Evolutionary conservation across 2,797 vertebrate genomes (phyloP).

Genomic region (Parauchenoglanis ngamensis): DNA sequence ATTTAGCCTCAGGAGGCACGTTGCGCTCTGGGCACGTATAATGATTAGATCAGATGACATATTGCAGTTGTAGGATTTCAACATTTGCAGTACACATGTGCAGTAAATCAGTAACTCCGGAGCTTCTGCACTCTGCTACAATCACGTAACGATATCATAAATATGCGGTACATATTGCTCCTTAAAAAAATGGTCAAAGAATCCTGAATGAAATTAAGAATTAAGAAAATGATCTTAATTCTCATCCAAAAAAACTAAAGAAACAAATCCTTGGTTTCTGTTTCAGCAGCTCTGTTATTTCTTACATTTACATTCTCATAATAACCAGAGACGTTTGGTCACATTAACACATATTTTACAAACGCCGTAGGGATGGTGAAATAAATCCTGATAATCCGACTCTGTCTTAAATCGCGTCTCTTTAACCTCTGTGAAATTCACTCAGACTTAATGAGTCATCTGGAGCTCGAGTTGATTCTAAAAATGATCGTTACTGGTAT

Average conservation of each 20-base stretch:
- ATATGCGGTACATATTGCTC: background rate
- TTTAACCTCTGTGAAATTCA: background rate
- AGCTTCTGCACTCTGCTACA: background rate
- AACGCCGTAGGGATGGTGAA: background rate
- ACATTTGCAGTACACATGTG: background rate
- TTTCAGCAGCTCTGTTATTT: background rate
- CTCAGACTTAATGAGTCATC: background rate
- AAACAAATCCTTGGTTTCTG: background rate
- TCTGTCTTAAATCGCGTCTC: background rate
- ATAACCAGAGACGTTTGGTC: background rate
- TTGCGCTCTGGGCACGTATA: no score
- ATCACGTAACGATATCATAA: background rate
- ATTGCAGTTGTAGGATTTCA: background rate
- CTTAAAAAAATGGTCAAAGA: background rate
- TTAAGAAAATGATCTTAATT: background rate
- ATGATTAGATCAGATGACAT: no score
- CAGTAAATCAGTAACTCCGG: background rate
- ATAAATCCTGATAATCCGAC: background rate
- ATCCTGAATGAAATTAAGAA: background rate
- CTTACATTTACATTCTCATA: background rate
- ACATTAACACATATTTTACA: background rate
- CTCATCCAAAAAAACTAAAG: background rate
- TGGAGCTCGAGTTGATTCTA: background rate
- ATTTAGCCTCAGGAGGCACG: background rate
- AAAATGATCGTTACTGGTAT: no score